Conservation (phyloP, 1,140 invertebrate genomes). For the Manduca sexta region DNA sequence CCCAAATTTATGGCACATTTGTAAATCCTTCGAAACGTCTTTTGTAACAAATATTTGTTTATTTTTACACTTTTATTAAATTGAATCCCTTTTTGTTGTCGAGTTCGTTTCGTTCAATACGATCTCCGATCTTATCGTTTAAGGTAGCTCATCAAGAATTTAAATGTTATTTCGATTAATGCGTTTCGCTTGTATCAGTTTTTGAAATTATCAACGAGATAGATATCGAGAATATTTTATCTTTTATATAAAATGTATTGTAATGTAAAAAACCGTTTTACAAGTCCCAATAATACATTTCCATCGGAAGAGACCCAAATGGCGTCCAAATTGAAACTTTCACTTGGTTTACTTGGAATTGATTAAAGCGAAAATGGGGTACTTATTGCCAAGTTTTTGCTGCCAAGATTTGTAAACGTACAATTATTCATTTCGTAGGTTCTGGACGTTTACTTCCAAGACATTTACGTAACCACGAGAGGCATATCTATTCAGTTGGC, state of each 20-base stretch:
- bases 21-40: conserved; percentile 33
- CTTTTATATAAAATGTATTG: background rate
- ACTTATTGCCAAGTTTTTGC: conserved; percentile 15
- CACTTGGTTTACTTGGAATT: conserved; percentile 34
- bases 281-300: conserved; percentile 9
- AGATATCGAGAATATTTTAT: conserved; percentile 4
- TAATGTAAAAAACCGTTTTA: conserved; percentile 7
- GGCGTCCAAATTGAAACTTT: conserved; percentile 39
- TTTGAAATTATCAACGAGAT: conserved; percentile 1
- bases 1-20: conserved; percentile 53
- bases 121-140: conserved; percentile 5
- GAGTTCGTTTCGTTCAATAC: conserved; percentile 6
- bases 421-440: background rate
- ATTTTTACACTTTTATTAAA: conserved; percentile 5
- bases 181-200: conserved; percentile 4
- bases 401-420: conserved; percentile 3
- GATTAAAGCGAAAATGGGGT: conserved; percentile 36
- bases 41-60: conserved; percentile 28
- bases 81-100: conserved; percentile 8
- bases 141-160: conserved; percentile 11
- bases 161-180: conserved; percentile 8
- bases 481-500: too few species aligned
- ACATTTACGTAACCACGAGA: too few species aligned
- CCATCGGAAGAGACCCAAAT: conserved; percentile 18
- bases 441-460: background rate